Evolutionary conservation across 92 coral and sea anemone species (phyloP), one percentile per base, ranked within the genome.

Genomic region (Palythoa grandis): DNA sequence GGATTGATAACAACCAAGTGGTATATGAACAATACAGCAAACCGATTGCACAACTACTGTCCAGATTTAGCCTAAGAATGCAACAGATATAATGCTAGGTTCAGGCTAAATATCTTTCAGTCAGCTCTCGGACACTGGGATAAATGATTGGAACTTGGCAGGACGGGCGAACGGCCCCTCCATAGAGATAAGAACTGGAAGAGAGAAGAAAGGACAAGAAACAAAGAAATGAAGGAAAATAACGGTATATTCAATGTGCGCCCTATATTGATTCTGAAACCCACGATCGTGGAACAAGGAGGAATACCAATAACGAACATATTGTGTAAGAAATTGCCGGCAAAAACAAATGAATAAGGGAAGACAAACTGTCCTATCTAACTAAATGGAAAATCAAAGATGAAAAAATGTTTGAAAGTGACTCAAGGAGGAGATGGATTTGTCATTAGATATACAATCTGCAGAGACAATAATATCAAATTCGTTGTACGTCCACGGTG

Each of bases 211-310:
- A 70, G 50, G 38, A 70, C 43, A 29, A 70, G 75, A 17, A 13
- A 52, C 11, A 13, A 52, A 13, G 56, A 52, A 52, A 0, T 17
- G 47, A 70, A 70, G 50, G 24, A 14, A 19, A 70, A 15, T 16
- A 4, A 43, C 2, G 50, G 38, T 70, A 43, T 25, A 37, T 70
- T 10, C 75, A 70, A 37, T 39, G 25, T 12, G 17, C 15, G 23
- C 43, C 50, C 75, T 43, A 70, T 70, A 29, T 29, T 29, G 35
- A 70, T 70, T 70, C 75, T 70, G 73, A 68, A 68, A 68, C 73
- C 73, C 39, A 68, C 12, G 73, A 68, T 68, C 8, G 39, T 68
- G 37, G 38, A 68, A 68, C 73, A 29, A 29, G 35, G 73, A 17
- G 73, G 73, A 68, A 6, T 68, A 68, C 73, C 39, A 68, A 68